Conservation (phyloP, 64 coral and sea anemone species). For the Montipora foliosa region DNA sequence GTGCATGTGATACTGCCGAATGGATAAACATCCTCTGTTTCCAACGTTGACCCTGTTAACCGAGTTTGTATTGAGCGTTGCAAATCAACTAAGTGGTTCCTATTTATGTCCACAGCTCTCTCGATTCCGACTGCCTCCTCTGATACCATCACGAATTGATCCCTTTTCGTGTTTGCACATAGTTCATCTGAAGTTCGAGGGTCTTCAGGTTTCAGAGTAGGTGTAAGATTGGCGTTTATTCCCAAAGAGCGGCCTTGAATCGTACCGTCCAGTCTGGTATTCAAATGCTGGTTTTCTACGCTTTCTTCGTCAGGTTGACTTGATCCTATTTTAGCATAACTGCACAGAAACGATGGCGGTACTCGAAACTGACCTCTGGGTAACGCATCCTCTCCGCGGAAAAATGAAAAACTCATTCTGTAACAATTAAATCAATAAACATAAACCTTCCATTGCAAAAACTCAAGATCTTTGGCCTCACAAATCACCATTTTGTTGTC, state of each 20-base stretch:
- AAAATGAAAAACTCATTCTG: constrained; percentile 31
- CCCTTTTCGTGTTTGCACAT: not conserved
- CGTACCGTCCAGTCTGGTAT: not conserved
- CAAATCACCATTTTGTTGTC: not conserved
- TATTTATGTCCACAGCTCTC: constrained; percentile 14
- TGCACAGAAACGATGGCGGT: constrained; percentile 29
- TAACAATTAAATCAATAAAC: not conserved
- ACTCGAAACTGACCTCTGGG: constrained; percentile 23
- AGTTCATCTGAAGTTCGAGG: not conserved
- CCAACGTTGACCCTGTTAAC: not conserved
- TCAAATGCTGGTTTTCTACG: not conserved
- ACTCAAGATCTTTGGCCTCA: not conserved
- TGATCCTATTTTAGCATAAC: not conserved
- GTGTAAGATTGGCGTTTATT: not conserved
- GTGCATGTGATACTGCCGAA: constrained; percentile 52
- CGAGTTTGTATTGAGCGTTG: constrained; percentile 39
- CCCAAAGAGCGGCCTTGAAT: not conserved
- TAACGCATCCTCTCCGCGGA: constrained; percentile 37
- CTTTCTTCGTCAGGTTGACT: constrained; percentile 1
- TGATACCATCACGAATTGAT: not conserved
- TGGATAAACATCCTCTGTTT: not conserved
- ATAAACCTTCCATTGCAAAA: not conserved
- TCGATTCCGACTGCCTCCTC: not conserved
- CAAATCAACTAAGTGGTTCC: constrained; percentile 21
- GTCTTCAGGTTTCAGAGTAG: not conserved